Evolutionary conservation across 2,113 vertebrate genomes (phyloP).

Genomic region (Cephalophus harveyi): DNA sequence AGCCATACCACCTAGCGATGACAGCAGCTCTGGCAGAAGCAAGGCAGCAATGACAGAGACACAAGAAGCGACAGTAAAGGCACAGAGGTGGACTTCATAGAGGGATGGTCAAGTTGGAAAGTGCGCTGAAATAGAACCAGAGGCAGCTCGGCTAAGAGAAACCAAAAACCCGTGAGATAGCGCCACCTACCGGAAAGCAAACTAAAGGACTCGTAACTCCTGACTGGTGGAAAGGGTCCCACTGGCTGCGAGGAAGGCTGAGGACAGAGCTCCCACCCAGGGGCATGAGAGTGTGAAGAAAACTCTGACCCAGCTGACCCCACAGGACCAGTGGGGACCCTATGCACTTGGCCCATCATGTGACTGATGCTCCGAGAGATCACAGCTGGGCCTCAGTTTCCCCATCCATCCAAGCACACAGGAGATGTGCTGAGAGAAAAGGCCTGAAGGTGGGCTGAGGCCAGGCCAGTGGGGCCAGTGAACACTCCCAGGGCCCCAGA

Average conservation of each 20-base stretch:
- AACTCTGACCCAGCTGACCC: background rate
- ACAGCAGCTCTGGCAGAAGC: background rate
- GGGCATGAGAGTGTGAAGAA: background rate
- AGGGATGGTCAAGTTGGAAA: background rate
- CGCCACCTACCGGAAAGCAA: background rate
- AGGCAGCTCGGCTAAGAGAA: background rate
- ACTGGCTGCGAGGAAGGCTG: rapidly evolving
- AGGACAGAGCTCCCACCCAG: too few species aligned
- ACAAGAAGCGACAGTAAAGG: background rate
- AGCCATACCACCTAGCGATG: background rate
- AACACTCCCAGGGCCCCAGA: background rate
- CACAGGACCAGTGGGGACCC: background rate
- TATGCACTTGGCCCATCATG: background rate
- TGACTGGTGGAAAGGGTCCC: background rate
- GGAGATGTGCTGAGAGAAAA: background rate
- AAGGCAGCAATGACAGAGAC: background rate
- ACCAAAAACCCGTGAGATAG: background rate
- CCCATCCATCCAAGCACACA: background rate
- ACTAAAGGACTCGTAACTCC: background rate
- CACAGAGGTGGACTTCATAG: background rate
- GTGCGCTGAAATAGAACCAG: background rate
- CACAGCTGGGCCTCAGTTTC: background rate
- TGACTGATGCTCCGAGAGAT: background rate
- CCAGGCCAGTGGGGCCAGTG: background rate
- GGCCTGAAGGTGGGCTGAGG: background rate